Evolutionary conservation across 2,797 vertebrate genomes (phyloP).

Genomic region (Zalophus californianus): DNA sequence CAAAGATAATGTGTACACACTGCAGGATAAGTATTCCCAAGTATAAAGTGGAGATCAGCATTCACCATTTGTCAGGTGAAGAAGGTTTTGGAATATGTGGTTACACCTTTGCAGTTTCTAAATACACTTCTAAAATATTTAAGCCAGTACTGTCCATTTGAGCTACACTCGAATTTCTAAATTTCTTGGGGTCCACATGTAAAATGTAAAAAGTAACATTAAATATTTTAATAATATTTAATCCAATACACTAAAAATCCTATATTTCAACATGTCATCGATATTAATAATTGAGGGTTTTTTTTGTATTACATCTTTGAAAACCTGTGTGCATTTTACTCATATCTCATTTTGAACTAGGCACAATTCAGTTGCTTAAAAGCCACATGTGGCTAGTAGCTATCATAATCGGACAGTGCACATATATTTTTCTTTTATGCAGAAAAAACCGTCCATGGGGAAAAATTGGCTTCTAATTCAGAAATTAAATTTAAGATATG

Average conservation of each 20-base stretch:
- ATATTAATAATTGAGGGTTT: neutral
- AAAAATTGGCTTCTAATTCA: neutral
- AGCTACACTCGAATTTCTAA: neutral
- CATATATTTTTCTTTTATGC: neutral
- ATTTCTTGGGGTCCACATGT: neutral
- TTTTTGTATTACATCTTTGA: neutral
- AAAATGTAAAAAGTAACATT: neutral
- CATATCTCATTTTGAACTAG: neutral
- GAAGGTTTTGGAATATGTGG: neutral
- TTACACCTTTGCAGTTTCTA: neutral
- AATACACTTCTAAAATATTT: neutral
- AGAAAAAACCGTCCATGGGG: neutral
- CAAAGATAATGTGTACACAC: neutral
- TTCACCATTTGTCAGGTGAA: neutral
- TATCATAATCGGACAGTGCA: neutral
- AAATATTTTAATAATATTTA: conserved; percentile 23
- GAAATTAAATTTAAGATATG: conserved; percentile 20
- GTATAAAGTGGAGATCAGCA: neutral
- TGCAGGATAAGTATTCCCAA: neutral
- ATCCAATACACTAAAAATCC: neutral
- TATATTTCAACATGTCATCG: neutral
- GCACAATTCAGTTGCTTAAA: neutral
- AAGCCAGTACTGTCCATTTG: neutral
- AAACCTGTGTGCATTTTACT: neutral
- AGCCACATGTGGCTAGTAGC: neutral